phyloP scores from a whole-genome alignment of 2,888 invertebrate species.

The Margaritifera margaritifera region DNA sequence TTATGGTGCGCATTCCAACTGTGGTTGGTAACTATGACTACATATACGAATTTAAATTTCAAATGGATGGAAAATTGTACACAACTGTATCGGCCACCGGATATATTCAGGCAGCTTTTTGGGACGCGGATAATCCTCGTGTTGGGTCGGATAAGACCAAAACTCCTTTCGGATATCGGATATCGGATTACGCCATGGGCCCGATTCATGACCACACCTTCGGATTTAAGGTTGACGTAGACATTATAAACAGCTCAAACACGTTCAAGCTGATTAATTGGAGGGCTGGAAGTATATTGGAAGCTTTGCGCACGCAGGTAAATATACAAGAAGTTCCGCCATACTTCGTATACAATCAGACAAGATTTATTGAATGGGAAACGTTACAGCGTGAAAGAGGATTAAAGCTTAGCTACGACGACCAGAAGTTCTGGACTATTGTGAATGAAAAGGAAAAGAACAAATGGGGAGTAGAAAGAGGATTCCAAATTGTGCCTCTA shows the following conservation, averaged over 20 bases:
- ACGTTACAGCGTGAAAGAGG: conserved; percentile 19
- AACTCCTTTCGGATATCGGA: conserved; percentile 30
- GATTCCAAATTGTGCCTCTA: conserved; percentile 27
- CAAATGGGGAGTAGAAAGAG: conserved; percentile 23
- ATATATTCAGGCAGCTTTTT: conserved; percentile 31
- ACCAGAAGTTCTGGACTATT: conserved; percentile 30
- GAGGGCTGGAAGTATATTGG: conserved; percentile 23
- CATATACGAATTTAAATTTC: conserved; percentile 39
- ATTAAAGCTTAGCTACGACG: conserved; percentile 20
- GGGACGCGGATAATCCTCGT: conserved; percentile 26
- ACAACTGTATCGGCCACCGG: conserved; percentile 33
- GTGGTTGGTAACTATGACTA: conserved; percentile 52
- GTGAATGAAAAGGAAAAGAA: conserved; percentile 28
- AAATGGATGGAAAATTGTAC: conserved; percentile 33
- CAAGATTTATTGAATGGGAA: conserved; percentile 30
- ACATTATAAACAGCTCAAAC: conserved; percentile 24
- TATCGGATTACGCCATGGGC: conserved; percentile 20
- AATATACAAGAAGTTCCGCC: conserved; percentile 6
- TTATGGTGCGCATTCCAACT: conserved; percentile 39
- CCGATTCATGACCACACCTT: conserved; percentile 38
- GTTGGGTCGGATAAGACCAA: conserved; percentile 13
- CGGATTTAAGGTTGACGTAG: conserved; percentile 38
- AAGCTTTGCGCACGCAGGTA: conserved; percentile 12
- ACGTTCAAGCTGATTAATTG: conserved; percentile 29
- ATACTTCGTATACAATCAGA: conserved; percentile 31